Evolutionary conservation across 2,888 invertebrate genomes (phyloP), one percentile per base, ranked within the genome.

Genomic region (Phytoseiulus persimilis): DNA sequence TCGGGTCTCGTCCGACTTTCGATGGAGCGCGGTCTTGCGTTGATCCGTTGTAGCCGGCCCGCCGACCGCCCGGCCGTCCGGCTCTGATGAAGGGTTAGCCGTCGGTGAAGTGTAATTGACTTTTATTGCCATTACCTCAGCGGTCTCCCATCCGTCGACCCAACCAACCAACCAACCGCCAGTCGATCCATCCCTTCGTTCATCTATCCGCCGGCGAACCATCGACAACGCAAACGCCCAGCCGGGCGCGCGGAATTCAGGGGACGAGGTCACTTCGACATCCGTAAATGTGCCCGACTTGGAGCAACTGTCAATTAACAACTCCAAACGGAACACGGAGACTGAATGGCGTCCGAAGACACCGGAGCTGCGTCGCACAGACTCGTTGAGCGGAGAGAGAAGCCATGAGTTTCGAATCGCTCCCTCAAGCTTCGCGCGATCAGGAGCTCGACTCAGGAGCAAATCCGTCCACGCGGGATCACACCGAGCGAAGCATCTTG

Each of bases 211-310:
- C 23, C 65, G 28, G 65, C 65, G 11, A 28, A 65, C 65, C 65
- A 65, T 65, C 65, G 65, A 65, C 65, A 65, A 65, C 65, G 65
- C 28, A 23, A 65, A 6, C 65, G 65, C 65, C 65, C 65, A 28
- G 2, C 65, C 23, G 65, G 65, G 11, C 65, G 23, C 18, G 14
- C 65, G 65, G 65, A 65, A 65, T 65, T 65, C 65, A 65, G 65
- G 65, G 65, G 65, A 65, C 65, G 65, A 65, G 65, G 65, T 65
- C 65, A 65, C 65, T 65, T 65, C 65, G 65, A 65, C 65, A 65
- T 65, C 65, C 18, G 65, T 65, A 65, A 65, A 65, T 65, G 65
- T 65, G 65, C 28, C 65, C 65, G 65, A 65, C 28, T 65, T 65
- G 2, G 65, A 65, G 23, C 65, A 28, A 65, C 23, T 28, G 65